Percentiles rank a stretch among this genome's conserved stretches.
These are phyloP conservation scores for Liopterus haemorrhoidalis DNA, from an alignment of 2,888 invertebrate genomes.

Conservation along the genomic window DNA sequence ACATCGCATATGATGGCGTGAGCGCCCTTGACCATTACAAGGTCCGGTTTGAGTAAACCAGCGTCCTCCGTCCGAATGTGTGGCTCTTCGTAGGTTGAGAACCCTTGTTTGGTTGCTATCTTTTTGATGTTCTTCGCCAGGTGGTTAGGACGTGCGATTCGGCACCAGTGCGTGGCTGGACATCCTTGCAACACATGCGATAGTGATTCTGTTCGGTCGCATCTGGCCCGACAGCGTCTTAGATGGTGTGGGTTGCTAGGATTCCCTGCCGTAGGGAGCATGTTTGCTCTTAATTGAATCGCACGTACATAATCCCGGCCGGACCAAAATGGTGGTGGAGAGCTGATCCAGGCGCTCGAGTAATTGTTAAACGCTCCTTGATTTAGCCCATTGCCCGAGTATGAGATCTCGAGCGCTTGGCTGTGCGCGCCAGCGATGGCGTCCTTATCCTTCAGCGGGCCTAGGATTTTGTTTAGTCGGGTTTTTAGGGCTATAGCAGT, in stretches of 20 bases:
- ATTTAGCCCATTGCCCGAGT: neutral
- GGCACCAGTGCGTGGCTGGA: conserved; percentile 10
- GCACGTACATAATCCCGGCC: conserved; percentile 15
- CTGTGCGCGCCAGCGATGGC: neutral
- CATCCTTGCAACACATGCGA: conserved; percentile 14
- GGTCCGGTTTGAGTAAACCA: too few relatives aligned
- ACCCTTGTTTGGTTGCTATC: too few relatives aligned
- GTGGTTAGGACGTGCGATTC: neutral
- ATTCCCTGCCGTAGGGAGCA: conserved; percentile 18
- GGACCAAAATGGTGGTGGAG: conserved; percentile 19
- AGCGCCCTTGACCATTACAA: too few relatives aligned
- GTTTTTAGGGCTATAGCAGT: too few relatives aligned
- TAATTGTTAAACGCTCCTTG: neutral
- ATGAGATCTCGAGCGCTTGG: neutral
- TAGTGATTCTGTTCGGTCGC: conserved; percentile 13
- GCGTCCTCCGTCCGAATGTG: too few relatives aligned
- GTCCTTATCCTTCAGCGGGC: neutral
- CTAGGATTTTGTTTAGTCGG: neutral
- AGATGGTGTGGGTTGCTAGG: conserved; percentile 14
- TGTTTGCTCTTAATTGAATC: conserved; percentile 15
- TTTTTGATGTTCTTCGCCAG: too few relatives aligned
- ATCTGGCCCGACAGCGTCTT: too few relatives aligned
- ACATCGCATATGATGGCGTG: too few relatives aligned
- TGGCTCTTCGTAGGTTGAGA: too few relatives aligned
- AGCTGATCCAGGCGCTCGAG: conserved; percentile 10